Evolutionary conservation across 2,888 invertebrate genomes (phyloP), one percentile per base, ranked within the genome.

Genomic region (Prostheceraeus crozeri): DNA sequence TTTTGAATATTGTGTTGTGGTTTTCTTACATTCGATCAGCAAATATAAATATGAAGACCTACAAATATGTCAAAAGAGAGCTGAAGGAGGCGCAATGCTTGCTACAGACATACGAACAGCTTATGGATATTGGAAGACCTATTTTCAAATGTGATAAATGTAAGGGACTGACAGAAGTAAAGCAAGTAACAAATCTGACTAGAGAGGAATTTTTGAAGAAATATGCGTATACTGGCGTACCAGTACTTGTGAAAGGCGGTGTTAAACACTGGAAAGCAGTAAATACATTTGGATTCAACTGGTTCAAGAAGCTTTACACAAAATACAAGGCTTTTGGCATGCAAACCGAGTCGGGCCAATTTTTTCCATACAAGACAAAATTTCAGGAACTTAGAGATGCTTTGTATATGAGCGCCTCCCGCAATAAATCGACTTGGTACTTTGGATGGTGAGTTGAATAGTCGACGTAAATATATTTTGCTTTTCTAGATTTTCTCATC

Each of bases 321-420:
- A 16, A 11, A 2, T 60, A 31, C 4, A 28, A 27, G 14, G 84
- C 85, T 52, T 83, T 85, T 70, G 84, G 84, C 63, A 84, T 83
- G 66, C 80, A 85, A 1, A 83, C 84, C 62, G 84, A 86, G 64
- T 85, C 86, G 67, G 89, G 89, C 68, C 87, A 87, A 72, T 89
- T 89, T 77, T 80, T 89, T 55, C 86, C 86, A 69, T 89, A 89
- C 72, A 84, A 85, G 73, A 86, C 86, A 16, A 83, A 87, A 74
- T 82, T 89, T 67, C 83, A 83, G 67, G 82, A 83, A 25, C 72
- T 89, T 60, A 79, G 81, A 62, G 85, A 89, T 72, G 86, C 87
- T 10, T 85, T 89, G 70, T 78, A 80, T 62, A 86, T 87, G 86
- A 81, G 83, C 3, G 76, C 81, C 46, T 80, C 80, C 55, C 81